Evolutionary conservation across 2,113 vertebrate species (phyloP).

Genomic region (Dicerorhinus sumatrensis): DNA sequence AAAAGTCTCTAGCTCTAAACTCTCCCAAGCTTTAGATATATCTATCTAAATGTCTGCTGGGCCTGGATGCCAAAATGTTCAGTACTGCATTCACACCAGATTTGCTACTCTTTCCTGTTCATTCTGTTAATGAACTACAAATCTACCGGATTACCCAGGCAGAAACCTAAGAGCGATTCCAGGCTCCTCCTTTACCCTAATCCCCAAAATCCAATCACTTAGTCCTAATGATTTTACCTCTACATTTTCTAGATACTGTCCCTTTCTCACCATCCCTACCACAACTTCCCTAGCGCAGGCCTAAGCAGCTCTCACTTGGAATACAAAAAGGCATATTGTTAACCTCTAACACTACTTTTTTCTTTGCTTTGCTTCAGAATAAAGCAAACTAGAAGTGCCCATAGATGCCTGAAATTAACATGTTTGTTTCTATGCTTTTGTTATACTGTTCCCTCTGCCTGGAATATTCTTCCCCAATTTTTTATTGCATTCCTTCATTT

Average conservation of each 20-base stretch:
- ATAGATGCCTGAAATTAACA: not conserved
- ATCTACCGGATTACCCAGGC: not conserved
- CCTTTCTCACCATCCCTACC: not conserved
- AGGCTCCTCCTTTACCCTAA: not conserved
- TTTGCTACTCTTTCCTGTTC: not conserved
- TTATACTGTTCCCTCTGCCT: not conserved
- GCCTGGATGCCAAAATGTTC: not conserved
- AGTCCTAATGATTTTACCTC: not conserved
- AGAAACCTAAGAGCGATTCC: not conserved
- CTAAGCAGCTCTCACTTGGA: not conserved
- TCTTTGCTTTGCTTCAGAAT: not conserved
- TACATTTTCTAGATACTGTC: not conserved
- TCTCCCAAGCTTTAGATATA: not conserved
- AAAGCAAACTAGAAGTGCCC: not conserved
- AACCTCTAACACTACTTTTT: not conserved
- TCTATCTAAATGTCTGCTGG: not conserved
- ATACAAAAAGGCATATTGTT: not conserved
- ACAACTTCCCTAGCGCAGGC: not conserved
- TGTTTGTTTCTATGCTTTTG: not conserved
- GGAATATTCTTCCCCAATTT: not conserved
- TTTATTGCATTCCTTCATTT: not conserved
- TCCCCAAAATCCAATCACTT: not conserved
- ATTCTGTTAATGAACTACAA: not conserved
- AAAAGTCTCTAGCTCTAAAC: not conserved
- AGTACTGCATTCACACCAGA: not conserved